Percentiles rank a stretch among this genome's conserved stretches.
phyloP scores from a whole-genome alignment of 2,888 invertebrate species.

The Rapana venosa region DNA sequence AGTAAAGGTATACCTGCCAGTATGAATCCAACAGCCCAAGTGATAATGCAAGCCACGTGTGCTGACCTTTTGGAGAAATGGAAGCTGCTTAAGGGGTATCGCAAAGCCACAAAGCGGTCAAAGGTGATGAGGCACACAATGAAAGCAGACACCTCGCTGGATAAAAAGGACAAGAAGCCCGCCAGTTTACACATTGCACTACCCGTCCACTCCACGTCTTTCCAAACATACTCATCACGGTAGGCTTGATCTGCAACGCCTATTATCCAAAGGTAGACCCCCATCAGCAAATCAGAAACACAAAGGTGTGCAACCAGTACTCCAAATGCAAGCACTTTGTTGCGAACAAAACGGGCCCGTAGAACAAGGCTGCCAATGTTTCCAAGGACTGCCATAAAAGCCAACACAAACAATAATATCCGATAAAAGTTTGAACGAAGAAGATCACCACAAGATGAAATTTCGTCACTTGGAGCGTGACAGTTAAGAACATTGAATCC shows the following conservation, averaged over 20 bases:
- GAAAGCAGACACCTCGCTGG: constrained; percentile 83
- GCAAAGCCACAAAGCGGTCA: constrained; percentile 83
- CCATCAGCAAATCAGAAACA: constrained; percentile 56
- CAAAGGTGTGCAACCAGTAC: constrained; percentile 43
- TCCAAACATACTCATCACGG: constrained; percentile 57
- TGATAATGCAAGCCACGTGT: constrained; percentile 54
- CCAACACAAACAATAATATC: constrained; percentile 12
- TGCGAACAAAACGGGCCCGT: not conserved
- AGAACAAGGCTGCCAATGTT: constrained; percentile 32
- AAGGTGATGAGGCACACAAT: constrained; percentile 83
- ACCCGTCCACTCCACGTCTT: constrained; percentile 57
- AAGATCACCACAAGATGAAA: constrained; percentile 40
- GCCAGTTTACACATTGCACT: constrained; percentile 58
- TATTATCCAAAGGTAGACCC: constrained; percentile 52
- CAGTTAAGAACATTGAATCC: not conserved
- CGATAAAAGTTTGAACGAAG: constrained; percentile 22
- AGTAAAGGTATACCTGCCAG: constrained; percentile 59
- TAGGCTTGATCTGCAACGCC: constrained; percentile 56
- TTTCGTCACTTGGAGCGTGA: constrained; percentile 30
- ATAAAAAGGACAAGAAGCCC: constrained; percentile 67
- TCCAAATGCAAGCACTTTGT: not conserved
- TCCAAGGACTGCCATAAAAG: constrained; percentile 24
- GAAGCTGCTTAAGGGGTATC: constrained; percentile 79
- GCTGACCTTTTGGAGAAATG: constrained; percentile 61
- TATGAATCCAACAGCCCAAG: constrained; percentile 65